Conservation (phyloP, 2,888 invertebrate genomes). For the Dryobota labecula region DNA sequence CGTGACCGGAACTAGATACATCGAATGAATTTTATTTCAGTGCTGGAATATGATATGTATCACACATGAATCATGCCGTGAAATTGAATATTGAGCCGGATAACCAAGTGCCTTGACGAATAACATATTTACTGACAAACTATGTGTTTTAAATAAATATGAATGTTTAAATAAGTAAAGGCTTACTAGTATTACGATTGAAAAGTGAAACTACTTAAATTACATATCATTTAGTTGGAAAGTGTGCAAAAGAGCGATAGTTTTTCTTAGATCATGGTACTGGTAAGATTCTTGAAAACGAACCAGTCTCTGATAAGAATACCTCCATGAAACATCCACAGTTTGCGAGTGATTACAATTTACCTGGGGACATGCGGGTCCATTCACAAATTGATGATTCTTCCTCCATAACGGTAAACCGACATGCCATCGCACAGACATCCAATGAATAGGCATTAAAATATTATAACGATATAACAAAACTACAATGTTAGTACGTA, state of each 20-base stretch:
- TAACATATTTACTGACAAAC: constrained; percentile 34
- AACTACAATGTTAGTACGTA: constrained; percentile 37
- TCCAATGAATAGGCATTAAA: constrained; percentile 46
- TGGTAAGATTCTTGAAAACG: neutral
- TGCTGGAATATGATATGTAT: constrained; percentile 32
- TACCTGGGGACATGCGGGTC: neutral
- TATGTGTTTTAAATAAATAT: constrained; percentile 33
- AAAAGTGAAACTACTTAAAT: constrained; percentile 40
- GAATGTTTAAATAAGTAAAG: constrained; percentile 28
- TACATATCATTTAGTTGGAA: constrained; percentile 27
- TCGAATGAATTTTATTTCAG: constrained; percentile 40
- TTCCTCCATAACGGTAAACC: constrained; percentile 27
- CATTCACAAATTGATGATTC: constrained; percentile 16
- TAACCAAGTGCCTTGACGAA: constrained; percentile 45
- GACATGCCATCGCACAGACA: constrained; percentile 18
- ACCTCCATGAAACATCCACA: neutral
- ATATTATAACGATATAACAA: constrained; percentile 32
- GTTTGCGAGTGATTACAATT: constrained; percentile 2
- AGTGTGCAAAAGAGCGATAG: constrained; percentile 11
- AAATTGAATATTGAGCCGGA: constrained; percentile 46
- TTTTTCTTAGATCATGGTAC: neutral
- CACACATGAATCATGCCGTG: constrained; percentile 37
- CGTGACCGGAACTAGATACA: constrained; percentile 32
- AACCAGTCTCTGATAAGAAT: neutral
- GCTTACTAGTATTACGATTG: constrained; percentile 13